Percentiles rank a stretch among this genome's conserved stretches.
These are phyloP conservation scores for Sus cebifrons DNA, from an alignment of 2,797 vertebrate species.

Conservation along the genomic window DNA sequence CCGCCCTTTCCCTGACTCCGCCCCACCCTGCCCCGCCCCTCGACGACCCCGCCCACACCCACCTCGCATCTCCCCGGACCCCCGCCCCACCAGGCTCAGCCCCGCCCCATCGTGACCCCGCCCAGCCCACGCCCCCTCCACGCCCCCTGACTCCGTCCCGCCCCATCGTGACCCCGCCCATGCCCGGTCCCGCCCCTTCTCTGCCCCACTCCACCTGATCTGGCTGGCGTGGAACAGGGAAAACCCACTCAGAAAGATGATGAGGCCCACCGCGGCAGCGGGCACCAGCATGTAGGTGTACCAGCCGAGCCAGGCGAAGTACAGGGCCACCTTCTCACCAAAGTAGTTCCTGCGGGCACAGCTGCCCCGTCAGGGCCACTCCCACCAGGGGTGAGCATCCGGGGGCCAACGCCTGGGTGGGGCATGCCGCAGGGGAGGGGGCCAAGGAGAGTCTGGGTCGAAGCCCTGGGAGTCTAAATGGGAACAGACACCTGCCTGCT, in stretches of 20 bases:
- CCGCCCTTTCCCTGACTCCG: not conserved
- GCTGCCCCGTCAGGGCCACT: not conserved
- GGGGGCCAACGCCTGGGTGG: not conserved
- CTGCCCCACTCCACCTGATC: slow-evolving; percentile 92
- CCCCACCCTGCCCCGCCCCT: no score
- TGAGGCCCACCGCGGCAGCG: slow-evolving; percentile 91
- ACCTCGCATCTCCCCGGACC: rapidly evolving
- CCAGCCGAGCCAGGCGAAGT: slow-evolving; percentile 98
- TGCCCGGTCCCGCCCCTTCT: not conserved
- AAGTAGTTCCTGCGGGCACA: slow-evolving; percentile 93
- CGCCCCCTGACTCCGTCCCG: not conserved
- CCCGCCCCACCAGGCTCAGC: not conserved
- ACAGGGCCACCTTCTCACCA: slow-evolving; percentile 97
- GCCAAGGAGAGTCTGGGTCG: not conserved
- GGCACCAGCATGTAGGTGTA: slow-evolving; percentile 95
- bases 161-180: not conserved
- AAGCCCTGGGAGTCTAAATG: not conserved
- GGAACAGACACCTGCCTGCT: not conserved
- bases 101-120: rapidly evolving
- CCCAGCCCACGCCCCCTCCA: not conserved
- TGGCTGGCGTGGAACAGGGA: slow-evolving; percentile 92
- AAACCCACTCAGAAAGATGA: slow-evolving; percentile 93
- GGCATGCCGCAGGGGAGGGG: rapidly evolving
- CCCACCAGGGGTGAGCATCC: not conserved
- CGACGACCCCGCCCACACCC: rapidly evolving